Percentiles rank a stretch among this genome's conserved stretches.
phyloP scores from a whole-genome alignment of 1,140 invertebrate genomes.

The Neodiprion lecontei region DNA sequence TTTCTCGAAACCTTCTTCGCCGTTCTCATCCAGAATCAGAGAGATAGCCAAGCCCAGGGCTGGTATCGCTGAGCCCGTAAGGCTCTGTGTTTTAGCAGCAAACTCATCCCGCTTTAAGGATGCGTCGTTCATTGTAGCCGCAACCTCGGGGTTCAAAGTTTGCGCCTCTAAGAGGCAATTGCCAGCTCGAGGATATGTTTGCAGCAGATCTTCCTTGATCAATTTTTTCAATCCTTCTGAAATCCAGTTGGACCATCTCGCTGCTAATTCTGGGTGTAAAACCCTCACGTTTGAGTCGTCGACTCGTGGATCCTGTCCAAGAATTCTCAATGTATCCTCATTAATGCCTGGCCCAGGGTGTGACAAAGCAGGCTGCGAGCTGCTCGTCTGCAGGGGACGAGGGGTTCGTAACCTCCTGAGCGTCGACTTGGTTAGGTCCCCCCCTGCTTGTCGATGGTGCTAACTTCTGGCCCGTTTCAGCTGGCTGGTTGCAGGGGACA shows the following conservation, averaged over 20 bases:
- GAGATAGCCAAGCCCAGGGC: constrained; percentile 26
- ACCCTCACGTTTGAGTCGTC: constrained; percentile 2
- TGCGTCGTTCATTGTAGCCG: constrained; percentile 20
- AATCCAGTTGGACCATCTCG: constrained; percentile 13
- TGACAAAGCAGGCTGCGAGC: not conserved
- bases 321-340: not conserved
- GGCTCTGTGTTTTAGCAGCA: constrained; percentile 23
- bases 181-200: not conserved
- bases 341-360: not conserved
- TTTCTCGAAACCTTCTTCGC: constrained; percentile 26
- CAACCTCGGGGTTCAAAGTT: constrained; percentile 23
- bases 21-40: constrained; percentile 22
- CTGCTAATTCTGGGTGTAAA: not conserved
- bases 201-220: constrained; percentile 14
- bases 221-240: constrained; percentile 14
- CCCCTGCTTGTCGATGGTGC: not conserved
- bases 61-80: constrained; percentile 24
- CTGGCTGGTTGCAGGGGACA: not conserved
- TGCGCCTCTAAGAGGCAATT: constrained; percentile 25
- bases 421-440: not conserved
- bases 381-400: not conserved
- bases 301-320: not conserved
- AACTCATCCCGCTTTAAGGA: constrained; percentile 26
- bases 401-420: not conserved
- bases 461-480: not conserved